Conservation (phyloP, 2,888 invertebrate genomes). For the Drosophila maculinotata region DNA sequence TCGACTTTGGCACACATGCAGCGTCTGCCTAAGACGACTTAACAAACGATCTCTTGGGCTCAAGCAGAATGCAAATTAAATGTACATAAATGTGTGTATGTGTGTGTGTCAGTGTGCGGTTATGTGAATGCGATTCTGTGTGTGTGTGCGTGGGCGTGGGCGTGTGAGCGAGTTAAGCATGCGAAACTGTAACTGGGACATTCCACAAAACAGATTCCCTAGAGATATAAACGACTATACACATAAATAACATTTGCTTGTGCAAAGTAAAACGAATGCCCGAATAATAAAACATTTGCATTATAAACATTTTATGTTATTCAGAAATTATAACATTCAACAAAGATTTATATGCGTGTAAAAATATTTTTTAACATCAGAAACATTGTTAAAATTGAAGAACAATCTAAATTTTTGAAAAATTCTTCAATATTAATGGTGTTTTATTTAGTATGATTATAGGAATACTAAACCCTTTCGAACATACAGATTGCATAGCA, state of each 20-base stretch:
- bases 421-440: too few species aligned
- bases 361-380: too few species aligned
- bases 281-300: too few species aligned
- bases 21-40: constrained; percentile 76
- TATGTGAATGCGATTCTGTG: background rate
- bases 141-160: constrained; percentile 13
- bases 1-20: constrained; percentile 52
- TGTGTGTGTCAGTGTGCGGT: constrained; percentile 1
- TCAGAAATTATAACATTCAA: too few species aligned
- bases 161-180: constrained; percentile 39
- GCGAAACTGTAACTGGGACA: constrained; percentile 20
- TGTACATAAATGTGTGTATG: constrained; percentile 25
- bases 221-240: background rate
- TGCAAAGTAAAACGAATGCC: too few species aligned
- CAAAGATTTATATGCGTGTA: too few species aligned
- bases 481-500: background rate
- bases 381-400: too few species aligned
- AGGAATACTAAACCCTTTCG: too few species aligned
- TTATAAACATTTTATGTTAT: too few species aligned
- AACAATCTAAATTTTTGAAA: too few species aligned
- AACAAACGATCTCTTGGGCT: constrained; percentile 60
- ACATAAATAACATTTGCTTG: too few species aligned
- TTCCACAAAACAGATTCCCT: constrained; percentile 32
- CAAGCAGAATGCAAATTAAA: constrained; percentile 77
- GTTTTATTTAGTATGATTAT: too few species aligned